Conservation (phyloP, 2,113 vertebrate genomes). For the Cyphomyrus plagiostoma region DNA sequence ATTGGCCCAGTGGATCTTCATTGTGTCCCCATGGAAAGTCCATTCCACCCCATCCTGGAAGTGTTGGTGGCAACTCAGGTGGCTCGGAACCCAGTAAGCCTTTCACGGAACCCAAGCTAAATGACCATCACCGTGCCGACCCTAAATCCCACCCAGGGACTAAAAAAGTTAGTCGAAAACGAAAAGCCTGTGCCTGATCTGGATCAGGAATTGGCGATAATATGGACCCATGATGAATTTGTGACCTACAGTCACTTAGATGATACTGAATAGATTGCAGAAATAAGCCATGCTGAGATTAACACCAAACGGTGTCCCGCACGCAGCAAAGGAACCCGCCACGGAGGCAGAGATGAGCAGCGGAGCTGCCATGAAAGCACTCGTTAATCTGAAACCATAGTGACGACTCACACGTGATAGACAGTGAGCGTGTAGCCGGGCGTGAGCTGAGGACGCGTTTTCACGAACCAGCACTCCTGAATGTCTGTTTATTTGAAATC, state of each 20-base stretch:
- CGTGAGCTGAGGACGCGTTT: not conserved
- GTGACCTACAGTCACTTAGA: not conserved
- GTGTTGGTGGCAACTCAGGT: conserved; percentile 66
- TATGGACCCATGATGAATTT: conserved; percentile 35
- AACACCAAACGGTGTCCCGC: not conserved
- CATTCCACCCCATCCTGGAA: conserved; percentile 75
- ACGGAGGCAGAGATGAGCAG: not conserved
- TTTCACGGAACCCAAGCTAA: conserved; percentile 82
- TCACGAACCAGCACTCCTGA: conserved; percentile 17
- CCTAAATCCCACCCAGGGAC: conserved; percentile 32
- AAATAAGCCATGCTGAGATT: conserved; percentile 11
- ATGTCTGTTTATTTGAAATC: not conserved
- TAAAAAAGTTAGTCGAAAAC: conserved; percentile 43
- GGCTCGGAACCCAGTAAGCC: conserved; percentile 83
- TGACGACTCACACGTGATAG: not conserved
- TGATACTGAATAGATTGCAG: not conserved
- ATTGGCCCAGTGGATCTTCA: conserved; percentile 74
- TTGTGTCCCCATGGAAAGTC: conserved; percentile 76
- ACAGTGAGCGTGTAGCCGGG: not conserved
- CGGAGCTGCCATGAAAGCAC: not conserved
- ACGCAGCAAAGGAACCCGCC: not conserved
- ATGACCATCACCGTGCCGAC: conserved; percentile 51
- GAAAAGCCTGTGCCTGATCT: conserved; percentile 63
- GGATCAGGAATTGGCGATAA: conserved; percentile 31
- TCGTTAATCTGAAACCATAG: not conserved